Evolutionary conservation across 2,888 invertebrate genomes (phyloP), one percentile per base, ranked within the genome.

Genomic region (Kryphioiulus occultus): DNA sequence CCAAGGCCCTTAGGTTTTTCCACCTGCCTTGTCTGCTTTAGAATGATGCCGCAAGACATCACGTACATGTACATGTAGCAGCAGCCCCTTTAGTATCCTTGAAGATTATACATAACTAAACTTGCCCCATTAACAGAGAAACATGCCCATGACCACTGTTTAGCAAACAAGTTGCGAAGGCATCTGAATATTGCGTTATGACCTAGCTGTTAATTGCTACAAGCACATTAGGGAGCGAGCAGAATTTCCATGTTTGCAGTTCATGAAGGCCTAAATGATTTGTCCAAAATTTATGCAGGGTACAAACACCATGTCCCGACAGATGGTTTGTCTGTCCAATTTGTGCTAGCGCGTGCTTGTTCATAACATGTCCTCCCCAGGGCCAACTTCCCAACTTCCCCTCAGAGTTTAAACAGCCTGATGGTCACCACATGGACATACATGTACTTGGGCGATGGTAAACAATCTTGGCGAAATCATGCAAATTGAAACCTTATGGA

Each of bases 351-450:
- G n/a, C 53, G 53, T 53, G 53, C 53, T 53, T 19, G 53, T 53
- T 53, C 17, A 53, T 19, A 19, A 53, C 53, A n/a, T 53, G 10
- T 5, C 53, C 53, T 53, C 53, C 53, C 53, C n/a, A 53, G 19
- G 53, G n/a, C n/a, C n/a, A n/a, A n/a, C 53, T 53, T 53, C 53
- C 53, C 53, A 19, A 53, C 53, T 53, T 7, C 19, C 19, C 53
- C 53, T 19, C 53, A 19, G 53, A 19, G n/a, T 12, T 19, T 53
- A 53, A 53, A 53, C 53, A 53, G n/a, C 53, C 53, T 53, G 53
- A 53, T 53, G 53, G 53, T 53, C 53, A 53, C 53, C 53, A 53
- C 53, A 53, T 53, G 53, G 53, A 53, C n/a, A n/a, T n/a, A n/a
- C n/a, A n/a, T 53, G n/a, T 53, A 53, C 53, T 53, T 53, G 3